Percentiles rank a stretch among this genome's conserved stretches.
Conservation (phyloP, 2,797 vertebrate genomes). For the Pseudopleuronectes americanus region DNA sequence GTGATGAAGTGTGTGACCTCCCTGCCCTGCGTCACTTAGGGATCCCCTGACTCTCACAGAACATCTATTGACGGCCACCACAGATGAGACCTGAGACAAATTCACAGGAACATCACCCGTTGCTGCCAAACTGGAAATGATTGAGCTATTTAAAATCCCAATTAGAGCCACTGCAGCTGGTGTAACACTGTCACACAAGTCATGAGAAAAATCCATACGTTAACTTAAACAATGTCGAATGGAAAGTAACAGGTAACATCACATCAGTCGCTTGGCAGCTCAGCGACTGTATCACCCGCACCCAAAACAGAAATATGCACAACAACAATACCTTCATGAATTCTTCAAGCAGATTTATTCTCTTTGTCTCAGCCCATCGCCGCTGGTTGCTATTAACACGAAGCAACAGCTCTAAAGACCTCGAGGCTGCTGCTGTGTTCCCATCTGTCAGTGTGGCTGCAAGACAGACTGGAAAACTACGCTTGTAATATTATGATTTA, state of each 20-base stretch:
- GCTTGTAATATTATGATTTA: too few relatives aligned
- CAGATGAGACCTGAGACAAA: not conserved
- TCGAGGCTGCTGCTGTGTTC: not conserved
- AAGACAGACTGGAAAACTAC: not conserved
- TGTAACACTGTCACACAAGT: not conserved
- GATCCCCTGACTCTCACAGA: constrained; percentile 16
- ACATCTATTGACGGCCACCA: not conserved
- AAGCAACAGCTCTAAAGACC: not conserved
- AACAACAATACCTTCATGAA: too few relatives aligned
- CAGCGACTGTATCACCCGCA: not conserved
- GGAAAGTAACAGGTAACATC: not conserved
- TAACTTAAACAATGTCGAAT: not conserved
- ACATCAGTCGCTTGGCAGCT: too few relatives aligned
- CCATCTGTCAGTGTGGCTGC: not conserved
- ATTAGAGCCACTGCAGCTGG: too few relatives aligned
- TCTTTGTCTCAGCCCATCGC: too few relatives aligned
- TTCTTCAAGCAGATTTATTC: too few relatives aligned
- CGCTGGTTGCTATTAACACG: too few relatives aligned
- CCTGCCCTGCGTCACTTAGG: constrained; percentile 27
- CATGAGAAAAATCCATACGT: not conserved
- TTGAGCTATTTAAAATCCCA: too few relatives aligned
- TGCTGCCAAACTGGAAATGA: too few relatives aligned
- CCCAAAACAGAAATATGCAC: too few relatives aligned
- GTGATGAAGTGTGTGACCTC: constrained; percentile 52
- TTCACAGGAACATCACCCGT: not conserved